Evolutionary conservation across 2,113 vertebrate species (phyloP).

Genomic region (Thomomys bottae): DNA sequence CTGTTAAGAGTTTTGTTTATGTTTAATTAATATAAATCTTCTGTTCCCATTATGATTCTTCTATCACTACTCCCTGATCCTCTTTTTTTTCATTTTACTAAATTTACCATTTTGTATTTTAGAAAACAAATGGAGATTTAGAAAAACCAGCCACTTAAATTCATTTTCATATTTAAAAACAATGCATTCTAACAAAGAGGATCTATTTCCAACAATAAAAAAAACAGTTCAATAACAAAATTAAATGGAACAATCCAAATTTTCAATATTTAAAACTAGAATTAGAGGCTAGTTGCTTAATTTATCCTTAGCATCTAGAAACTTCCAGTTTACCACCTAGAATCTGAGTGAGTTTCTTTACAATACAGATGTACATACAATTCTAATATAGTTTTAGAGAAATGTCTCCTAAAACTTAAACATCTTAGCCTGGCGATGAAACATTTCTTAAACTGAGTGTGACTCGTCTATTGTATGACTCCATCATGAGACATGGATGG

Average conservation of each 20-base stretch:
- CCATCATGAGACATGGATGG: neutral
- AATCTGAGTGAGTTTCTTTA: neutral
- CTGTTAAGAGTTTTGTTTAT: neutral
- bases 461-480: neutral
- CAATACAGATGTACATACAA: conserved; percentile 25
- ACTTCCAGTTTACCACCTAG: neutral
- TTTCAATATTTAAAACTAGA: conserved; percentile 18
- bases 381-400: neutral
- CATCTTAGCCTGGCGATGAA: neutral
- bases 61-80: neutral
- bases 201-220: too few species aligned
- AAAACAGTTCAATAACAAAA: neutral
- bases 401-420: neutral
- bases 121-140: neutral
- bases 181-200: too few species aligned
- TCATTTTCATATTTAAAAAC: too few species aligned
- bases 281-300: neutral
- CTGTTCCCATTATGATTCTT: neutral
- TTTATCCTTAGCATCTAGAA: neutral
- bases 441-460: neutral
- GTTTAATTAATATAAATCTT: neutral
- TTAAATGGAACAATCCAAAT: neutral
- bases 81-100: neutral
- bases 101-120: neutral
- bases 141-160: too few species aligned